phyloP scores from a whole-genome alignment of 2,113 vertebrate genomes.

The Caracal caracal region DNA sequence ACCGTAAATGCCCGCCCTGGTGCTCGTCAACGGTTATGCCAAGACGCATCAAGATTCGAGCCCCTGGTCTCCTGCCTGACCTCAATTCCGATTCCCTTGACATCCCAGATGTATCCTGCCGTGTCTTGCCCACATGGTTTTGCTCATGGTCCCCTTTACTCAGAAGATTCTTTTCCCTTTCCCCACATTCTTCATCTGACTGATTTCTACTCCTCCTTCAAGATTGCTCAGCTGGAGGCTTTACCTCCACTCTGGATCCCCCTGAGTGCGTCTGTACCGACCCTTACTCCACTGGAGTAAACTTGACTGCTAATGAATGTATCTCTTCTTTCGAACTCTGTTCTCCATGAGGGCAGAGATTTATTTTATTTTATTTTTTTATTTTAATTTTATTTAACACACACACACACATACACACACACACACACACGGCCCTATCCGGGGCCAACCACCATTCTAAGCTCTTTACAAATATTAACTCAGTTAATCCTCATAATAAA shows the following conservation, averaged over 20 bases:
- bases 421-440: neutral
- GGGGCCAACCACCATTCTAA: neutral
- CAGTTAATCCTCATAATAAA: conserved; percentile 17
- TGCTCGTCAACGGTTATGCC: neutral
- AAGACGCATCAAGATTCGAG: neutral
- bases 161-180: neutral
- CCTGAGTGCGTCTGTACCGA: neutral
- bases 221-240: neutral
- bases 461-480: conserved; percentile 1
- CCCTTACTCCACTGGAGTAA: neutral
- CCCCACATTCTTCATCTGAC: neutral
- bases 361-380: neutral
- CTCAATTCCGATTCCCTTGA: neutral
- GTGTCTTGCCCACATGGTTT: neutral
- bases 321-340: neutral
- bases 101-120: neutral
- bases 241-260: neutral
- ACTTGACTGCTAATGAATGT: neutral
- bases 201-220: neutral
- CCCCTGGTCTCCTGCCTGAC: neutral
- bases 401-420: neutral
- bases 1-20: neutral
- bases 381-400: conserved; percentile 24
- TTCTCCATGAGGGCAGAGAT: neutral
- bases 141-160: neutral